Base-by-base conservation (phyloP, 2,113 vertebrate genomes). In the Lonchura striata region DNA sequence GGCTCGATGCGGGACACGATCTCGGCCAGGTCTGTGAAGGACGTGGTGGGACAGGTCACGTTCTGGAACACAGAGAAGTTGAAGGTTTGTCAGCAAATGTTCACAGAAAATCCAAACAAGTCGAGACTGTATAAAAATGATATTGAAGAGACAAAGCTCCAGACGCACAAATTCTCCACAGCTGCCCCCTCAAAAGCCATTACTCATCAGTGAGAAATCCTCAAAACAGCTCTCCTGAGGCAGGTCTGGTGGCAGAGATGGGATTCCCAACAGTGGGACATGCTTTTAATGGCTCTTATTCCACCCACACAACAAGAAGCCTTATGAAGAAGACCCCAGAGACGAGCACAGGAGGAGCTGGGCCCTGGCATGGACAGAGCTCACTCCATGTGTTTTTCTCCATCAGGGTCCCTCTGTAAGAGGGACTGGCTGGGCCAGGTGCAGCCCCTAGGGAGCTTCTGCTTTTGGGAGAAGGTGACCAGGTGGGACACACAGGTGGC, bases 1-100 rank as follows among this genome's bases (percentile, higher is more conserved):
- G 99, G 99, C 94, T 99, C 99, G 1, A 99, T 99, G 64, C 99
- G 97, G 3, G 99, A 99, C 91, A 99, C 99, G 0, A 99, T 99
- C 97, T 99, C 99, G 0, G 99, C 99, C 80, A 99, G 98, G 96
- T 99, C 99, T 1, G 99, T 99, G 96, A 99, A 99, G 47, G 98
- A 99, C 47, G 99, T 98, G 3, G 97, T 99, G n/a, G 99, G 99
- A 96, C 98, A 99, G 30, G 98, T 98, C 95, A 98, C 96, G 18
- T 98, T 97, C 99, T 99, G 98, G 30, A 94, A 95, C 37, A 88
- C 68, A 0, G 1, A 13, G 2, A 35, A 4, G 20, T 4, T 33
- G 14, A 15, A 33, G 53, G 20, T 7, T 14, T 4, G n/a, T 61
- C 49, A 91, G 54, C 59, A 81, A n/a, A 41, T 0, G 7, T 0